Evolutionary conservation across 2,888 invertebrate genomes (phyloP), one percentile per base, ranked within the genome.

Genomic region (Drosophila sordidula): DNA sequence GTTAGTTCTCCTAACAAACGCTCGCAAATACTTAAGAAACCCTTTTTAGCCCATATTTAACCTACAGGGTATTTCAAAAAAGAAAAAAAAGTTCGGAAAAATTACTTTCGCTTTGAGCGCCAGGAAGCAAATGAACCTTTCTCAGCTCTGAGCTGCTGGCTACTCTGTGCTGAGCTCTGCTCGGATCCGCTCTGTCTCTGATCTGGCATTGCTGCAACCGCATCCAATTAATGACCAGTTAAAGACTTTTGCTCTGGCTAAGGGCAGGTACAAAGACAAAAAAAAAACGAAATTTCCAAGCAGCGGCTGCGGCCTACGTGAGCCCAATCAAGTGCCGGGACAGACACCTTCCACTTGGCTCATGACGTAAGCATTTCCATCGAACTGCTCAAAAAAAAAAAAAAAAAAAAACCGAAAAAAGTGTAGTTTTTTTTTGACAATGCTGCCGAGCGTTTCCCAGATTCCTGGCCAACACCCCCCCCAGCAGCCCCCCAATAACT

Each of bases 221-320:
- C 71, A 39, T 76, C 74, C 72, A 75, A 76, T 76, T 76, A 75
- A 75, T 75, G 74, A 29, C 51, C 72, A 52, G 74, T 63, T 76
- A 71, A 74, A 76, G 61, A 55, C 57, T 76, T 16, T 61, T 42
- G 76, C 63, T 56, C 50, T 42, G 71, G 46, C 74, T 74, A 75
- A 75, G 74, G 74, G 74, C 74, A 71, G 66, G 22, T 44, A 50
- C 51, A 56, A 61, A 42, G n/a, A 41, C 34, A 29, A 29, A 29
- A 29, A 34, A 11, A 34, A 38, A 14, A 14, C 12, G n/a, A 49
- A 22, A 14, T 18, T 8, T 22, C 0, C 29, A 39, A 26, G 14
- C n/a, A 8, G 9, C 41, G 18, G 34, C 54, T 49, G 11, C 8
- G 63, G 80, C 61, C 86, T 81, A 81, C 81, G 81, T 86, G 81